A percentile compares a stretch with the other conserved stretches of the same genome.
Evolutionary conservation across 2,113 vertebrate species (phyloP).

Genomic region (Nicator chloris): DNA sequence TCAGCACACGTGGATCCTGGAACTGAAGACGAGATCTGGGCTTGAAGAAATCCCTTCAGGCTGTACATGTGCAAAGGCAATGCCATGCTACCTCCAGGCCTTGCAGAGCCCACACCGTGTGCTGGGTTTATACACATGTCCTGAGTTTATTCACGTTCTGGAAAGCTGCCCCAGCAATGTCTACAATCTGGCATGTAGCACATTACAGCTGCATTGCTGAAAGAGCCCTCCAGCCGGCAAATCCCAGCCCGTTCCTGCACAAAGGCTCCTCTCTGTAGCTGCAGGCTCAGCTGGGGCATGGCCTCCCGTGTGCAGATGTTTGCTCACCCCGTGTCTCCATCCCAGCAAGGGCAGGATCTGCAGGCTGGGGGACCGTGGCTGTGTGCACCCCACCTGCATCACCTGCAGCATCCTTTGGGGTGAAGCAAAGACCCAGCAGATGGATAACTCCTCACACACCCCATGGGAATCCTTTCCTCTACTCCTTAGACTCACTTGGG

Average conservation of each 20-base stretch:
- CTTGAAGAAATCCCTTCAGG: background rate
- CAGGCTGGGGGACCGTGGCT: background rate
- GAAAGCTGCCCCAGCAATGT: slow-evolving; percentile 41
- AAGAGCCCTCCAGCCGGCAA: background rate
- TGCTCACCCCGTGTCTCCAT: background rate
- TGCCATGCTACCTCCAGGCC: background rate
- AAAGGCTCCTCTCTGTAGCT: background rate
- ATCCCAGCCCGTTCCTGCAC: background rate
- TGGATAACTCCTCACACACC: background rate
- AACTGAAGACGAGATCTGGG: background rate
- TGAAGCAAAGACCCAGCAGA: background rate
- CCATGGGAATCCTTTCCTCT: background rate
- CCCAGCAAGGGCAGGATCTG: background rate
- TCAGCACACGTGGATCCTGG: background rate
- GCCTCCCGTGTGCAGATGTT: background rate
- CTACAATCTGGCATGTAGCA: background rate
- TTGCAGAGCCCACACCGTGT: background rate
- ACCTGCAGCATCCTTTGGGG: background rate
- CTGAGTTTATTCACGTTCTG: slow-evolving; percentile 4
- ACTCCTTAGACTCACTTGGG: background rate
- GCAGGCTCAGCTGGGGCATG: background rate
- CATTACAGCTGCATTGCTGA: background rate
- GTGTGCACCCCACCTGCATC: background rate
- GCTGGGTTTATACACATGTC: background rate
- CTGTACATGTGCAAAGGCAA: background rate